Evolutionary conservation across 2,113 vertebrate species (phyloP).

Genomic region (Oostethus manadensis): DNA sequence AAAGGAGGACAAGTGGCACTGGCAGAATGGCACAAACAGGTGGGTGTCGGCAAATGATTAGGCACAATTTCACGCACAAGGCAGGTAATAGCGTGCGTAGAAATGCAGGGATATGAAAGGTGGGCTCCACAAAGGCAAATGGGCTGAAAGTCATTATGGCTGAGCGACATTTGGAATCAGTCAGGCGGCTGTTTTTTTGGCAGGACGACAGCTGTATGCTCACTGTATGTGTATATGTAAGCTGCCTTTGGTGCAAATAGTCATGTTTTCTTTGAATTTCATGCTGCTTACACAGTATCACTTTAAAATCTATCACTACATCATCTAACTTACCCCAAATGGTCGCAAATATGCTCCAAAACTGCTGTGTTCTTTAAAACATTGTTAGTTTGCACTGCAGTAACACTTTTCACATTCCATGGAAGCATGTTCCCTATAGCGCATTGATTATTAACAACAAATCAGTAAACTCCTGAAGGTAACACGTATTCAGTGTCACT

Average conservation of each 20-base stretch:
- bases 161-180: background rate
- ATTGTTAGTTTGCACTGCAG: too few species aligned
- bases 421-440: too few species aligned
- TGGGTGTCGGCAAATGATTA: conserved; percentile 37
- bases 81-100: background rate
- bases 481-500: too few species aligned
- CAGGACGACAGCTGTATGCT: background rate
- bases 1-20: conserved; percentile 33
- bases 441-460: too few species aligned
- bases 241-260: background rate
- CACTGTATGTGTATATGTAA: too few species aligned
- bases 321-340: too few species aligned
- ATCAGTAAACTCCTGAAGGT: too few species aligned
- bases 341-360: too few species aligned
- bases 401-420: too few species aligned
- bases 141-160: conserved; percentile 3
- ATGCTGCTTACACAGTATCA: too few species aligned
- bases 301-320: too few species aligned
- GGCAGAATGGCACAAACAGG: conserved; percentile 45
- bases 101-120: conserved; percentile 5
- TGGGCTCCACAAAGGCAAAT: background rate
- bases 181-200: conserved; percentile 5
- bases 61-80: conserved; percentile 14
- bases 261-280: background rate
- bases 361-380: too few species aligned